Evolutionary conservation across 2,888 invertebrate genomes (phyloP), one percentile per base, ranked within the genome.

Genomic region (Eilema depressum): DNA sequence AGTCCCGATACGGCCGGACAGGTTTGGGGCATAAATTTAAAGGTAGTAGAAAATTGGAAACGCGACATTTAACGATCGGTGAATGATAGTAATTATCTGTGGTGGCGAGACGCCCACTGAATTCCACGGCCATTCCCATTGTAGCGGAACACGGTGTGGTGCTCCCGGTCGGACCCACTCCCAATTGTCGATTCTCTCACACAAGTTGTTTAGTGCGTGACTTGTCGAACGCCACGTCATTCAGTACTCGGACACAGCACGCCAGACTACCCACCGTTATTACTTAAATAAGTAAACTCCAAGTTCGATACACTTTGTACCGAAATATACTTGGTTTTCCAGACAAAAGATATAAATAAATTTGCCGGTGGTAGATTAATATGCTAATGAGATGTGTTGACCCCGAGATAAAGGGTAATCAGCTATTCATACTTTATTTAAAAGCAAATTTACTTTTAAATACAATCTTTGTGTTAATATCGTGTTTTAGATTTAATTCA

Each of bases 171-270:
- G 41, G 14, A 17, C 41, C 33, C 33, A 33, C 8, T 28, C 71
- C 74, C 89, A 88, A 86, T 87, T 90, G 90, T 88, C 86, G 81
- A 82, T 86, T 86, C 87, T 90, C 88, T 86, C 90, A 90, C 87
- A 86, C 80, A 82, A 83, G 82, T 79, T 78, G 74, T 86, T 87
- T 86, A 78, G 90, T 90, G 89, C 89, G 90, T 91, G 89, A 92
- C 92, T 90, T 85, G 88, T 86, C 87, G 89, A 88, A 86, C 80
- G 82, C 86, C 88, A 88, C 89, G 87, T 87, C 86, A 72, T 63
- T 59, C 53, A 66, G 23, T 59, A 86, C 74, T 81, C 67, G 70
- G 66, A 75, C 77, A 75, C 77, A 76, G 75, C 83, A 82, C 81
- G 82, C 79, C 81, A 80, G 74, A 74, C 77, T 81, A 83, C 80